Evolutionary conservation across 2,113 vertebrate genomes (phyloP).

Genomic region (Athene noctua): DNA sequence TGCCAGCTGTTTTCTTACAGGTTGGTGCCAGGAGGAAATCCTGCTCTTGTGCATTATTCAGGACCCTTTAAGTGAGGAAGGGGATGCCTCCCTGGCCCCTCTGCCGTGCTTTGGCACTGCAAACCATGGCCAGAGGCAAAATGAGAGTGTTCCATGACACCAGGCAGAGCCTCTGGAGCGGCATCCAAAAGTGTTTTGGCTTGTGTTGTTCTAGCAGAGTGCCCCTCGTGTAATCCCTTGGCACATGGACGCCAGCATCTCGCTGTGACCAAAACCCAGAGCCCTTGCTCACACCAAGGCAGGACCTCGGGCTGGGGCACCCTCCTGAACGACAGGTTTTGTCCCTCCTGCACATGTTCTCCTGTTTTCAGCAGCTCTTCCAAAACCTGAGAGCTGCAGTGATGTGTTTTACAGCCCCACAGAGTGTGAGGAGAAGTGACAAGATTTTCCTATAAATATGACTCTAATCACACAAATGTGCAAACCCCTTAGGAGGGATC

Average conservation of each 20-base stretch:
- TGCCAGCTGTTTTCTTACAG: neutral
- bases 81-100: neutral
- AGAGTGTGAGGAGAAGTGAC: conserved; percentile 39
- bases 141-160: neutral
- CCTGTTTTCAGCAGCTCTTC: neutral
- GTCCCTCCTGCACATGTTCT: neutral
- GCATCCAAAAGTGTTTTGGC: neutral
- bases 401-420: conserved; percentile 20
- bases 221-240: neutral
- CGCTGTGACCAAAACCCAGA: too few relatives aligned
- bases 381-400: neutral
- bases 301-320: neutral
- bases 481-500: conserved; percentile 27
- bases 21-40: neutral
- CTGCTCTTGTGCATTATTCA: neutral
- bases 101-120: neutral
- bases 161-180: neutral
- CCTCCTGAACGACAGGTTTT: neutral
- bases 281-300: neutral
- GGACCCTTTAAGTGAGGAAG: neutral
- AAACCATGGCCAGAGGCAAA: neutral
- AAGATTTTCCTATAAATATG: conserved; percentile 56
- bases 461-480: conserved; percentile 47
- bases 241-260: fast-evolving
- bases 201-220: neutral